Evolutionary conservation across 2,113 vertebrate genomes (phyloP).

Genomic region (Aramus guarauna): DNA sequence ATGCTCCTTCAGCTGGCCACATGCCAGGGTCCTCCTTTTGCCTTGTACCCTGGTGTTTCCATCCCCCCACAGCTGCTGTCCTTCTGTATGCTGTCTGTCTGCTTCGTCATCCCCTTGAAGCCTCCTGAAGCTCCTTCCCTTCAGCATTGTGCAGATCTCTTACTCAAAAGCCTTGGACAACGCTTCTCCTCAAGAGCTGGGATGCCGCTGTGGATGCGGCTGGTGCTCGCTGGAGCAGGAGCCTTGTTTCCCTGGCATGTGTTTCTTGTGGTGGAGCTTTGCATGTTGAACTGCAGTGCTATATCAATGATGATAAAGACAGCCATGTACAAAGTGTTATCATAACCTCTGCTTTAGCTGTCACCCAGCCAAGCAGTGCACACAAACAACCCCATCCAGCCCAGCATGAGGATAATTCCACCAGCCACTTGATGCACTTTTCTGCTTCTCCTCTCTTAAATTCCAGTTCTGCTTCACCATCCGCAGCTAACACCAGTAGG

Average conservation of each 20-base stretch:
- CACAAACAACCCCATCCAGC: background rate
- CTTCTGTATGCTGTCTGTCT: background rate
- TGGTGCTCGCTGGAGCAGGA: background rate
- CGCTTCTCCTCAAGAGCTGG: background rate
- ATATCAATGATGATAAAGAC: slow-evolving; percentile 33
- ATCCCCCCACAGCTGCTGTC: background rate
- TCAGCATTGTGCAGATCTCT: background rate
- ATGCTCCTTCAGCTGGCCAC: background rate
- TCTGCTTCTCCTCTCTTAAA: background rate
- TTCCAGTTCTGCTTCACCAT: background rate
- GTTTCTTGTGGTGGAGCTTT: background rate
- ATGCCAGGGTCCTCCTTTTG: background rate
- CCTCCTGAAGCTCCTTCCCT: background rate
- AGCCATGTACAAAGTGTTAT: slow-evolving; percentile 25
- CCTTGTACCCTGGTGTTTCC: background rate
- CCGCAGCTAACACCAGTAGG: background rate
- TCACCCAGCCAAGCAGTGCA: background rate
- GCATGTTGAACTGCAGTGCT: background rate
- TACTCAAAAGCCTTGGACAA: background rate
- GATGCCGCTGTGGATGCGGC: background rate
- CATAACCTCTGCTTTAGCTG: slow-evolving; percentile 25
- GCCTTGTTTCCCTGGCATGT: background rate
- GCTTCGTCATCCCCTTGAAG: background rate
- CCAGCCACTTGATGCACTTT: background rate
- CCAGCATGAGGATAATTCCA: background rate